Evolutionary conservation across 1,140 invertebrate species (phyloP), one percentile per base, ranked within the genome.

Genomic region (Chironomus striatipennis): DNA sequence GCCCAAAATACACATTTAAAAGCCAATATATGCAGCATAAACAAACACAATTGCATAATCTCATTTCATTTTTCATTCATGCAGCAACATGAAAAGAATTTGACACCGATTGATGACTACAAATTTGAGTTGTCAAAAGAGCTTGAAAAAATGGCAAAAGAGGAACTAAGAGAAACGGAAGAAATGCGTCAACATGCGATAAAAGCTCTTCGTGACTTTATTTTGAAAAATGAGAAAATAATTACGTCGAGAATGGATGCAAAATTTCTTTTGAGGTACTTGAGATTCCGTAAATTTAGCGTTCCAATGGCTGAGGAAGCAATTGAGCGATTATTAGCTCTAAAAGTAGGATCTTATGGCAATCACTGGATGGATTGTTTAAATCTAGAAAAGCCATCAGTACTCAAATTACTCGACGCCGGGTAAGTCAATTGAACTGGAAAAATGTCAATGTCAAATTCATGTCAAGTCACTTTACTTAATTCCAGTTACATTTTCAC

Each of bases 271-370:
- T 83, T 95, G 47, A 85, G 90, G 77, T 96, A 93, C 81, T 82
- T 95, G n/a, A 86, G 93, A 17, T 87, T 87, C 34, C 91, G 93
- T 81, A 95, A 95, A 79, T 95, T 92, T 82, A 91, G 90, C 77
- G 88, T 95, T 1, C 89, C 90, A 1, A 89, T 92, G 85, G 90
- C 93, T 0, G 89, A 93, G 79, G 90, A 93, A 77, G 89, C 92
- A 0, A 84, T 95, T 43, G 89, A 95, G 79, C 87, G 92, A 67
- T 96, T 95, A 80, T 84, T 95, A 42, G 83, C 92, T n/a, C 86
- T 95, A 74, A 86, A 92, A 24, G 89, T 91, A 79, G 89, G 89
- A 9, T 90, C 85, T 74, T 78, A 80, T 12, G 67, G 42, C 15
- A 20, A 85, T 43, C 87, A 88, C 7, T 89, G 89, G 9, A 94